Evolutionary conservation across 1,140 invertebrate genomes (phyloP).

Genomic region (Druon quercuslanigerum): DNA sequence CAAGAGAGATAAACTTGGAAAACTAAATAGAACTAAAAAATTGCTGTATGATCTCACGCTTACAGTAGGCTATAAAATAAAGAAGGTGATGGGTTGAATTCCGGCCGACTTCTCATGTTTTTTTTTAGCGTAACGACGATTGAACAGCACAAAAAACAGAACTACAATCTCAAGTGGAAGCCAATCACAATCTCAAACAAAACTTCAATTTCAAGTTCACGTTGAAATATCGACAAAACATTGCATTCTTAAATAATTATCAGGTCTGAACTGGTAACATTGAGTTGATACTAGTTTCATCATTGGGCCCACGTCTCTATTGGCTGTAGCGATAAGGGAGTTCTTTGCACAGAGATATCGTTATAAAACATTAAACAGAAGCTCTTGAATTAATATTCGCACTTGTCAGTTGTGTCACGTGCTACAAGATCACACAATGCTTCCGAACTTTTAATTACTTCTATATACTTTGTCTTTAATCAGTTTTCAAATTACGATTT

Average conservation of each 20-base stretch:
- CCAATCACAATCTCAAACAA: neutral
- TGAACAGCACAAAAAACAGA: neutral
- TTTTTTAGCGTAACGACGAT: neutral
- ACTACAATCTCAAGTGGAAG: neutral
- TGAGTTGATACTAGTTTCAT: conserved; percentile 25
- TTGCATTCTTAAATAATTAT: neutral
- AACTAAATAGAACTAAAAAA: conserved; percentile 7
- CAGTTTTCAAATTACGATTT: no score
- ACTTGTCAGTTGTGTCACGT: neutral
- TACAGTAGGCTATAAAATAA: conserved; percentile 58
- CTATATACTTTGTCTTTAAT: neutral
- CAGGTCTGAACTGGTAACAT: conserved; percentile 4
- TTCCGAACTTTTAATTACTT: neutral
- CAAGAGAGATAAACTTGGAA: neutral
- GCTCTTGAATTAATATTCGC: conserved; percentile 14
- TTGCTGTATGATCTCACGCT: conserved; percentile 31
- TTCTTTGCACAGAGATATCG: neutral
- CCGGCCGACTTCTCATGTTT: conserved; percentile 37
- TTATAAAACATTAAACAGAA: neutral
- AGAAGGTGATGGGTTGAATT: conserved; percentile 49
- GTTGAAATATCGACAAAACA: neutral
- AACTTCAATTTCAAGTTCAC: conserved; percentile 20
- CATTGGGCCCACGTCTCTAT: neutral
- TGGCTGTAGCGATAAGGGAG: neutral
- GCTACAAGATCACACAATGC: neutral